Conservation (phyloP, 2,113 vertebrate genomes). For the zebrafish (Danio rerio) region DNA sequence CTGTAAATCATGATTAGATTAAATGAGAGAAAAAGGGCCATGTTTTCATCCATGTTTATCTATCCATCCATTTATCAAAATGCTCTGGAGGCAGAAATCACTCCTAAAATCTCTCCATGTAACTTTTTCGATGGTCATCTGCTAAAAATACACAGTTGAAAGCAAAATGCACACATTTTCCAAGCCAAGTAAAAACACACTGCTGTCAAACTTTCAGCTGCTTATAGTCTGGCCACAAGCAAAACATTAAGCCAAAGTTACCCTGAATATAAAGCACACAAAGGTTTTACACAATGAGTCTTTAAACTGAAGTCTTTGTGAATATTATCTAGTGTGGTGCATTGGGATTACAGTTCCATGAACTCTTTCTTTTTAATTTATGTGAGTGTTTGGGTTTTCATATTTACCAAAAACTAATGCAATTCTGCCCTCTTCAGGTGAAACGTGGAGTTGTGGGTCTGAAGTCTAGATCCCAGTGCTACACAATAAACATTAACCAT, state of each 20-base stretch:
- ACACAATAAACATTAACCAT: too few species aligned
- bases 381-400: background rate
- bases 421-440: constrained; percentile 75
- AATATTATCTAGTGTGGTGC: background rate
- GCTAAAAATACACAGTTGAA: background rate
- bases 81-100: background rate
- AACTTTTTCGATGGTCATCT: background rate
- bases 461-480: background rate
- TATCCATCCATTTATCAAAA: background rate
- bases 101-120: background rate
- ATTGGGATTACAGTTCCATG: background rate
- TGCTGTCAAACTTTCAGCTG: constrained; percentile 62
- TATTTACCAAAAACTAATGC: constrained; percentile 55
- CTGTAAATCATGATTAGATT: constrained; percentile 1
- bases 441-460: constrained; percentile 34
- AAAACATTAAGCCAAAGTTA: constrained; percentile 69
- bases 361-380: background rate
- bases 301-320: background rate
- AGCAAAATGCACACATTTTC: background rate
- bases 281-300: background rate
- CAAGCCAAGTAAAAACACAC: constrained; percentile 61
- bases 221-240: constrained; percentile 66
- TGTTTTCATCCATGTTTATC: background rate
- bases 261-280: constrained; percentile 62
- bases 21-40: background rate